Base-by-base conservation (phyloP, 2,888 invertebrate genomes). In the Emesis furor region DNA sequence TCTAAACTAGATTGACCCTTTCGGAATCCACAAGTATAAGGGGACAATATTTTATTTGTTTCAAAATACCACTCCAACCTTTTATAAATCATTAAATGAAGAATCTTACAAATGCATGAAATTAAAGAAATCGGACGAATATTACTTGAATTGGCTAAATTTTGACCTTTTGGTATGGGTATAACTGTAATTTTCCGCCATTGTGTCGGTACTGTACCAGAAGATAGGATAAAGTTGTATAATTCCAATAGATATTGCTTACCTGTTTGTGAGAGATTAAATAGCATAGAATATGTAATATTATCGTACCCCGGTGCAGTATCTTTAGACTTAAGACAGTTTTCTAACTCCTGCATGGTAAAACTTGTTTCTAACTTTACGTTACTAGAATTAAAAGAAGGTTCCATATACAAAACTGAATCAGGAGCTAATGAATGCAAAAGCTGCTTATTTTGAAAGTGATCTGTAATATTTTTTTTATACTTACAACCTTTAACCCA, bases 21-120 rank as follows among this genome's bases (percentile, higher is more conserved):
- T 17, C 88, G 72, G 73, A 88, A 88, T 0, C 88, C 88, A 14
- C 74, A 17, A 35, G 77, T 74, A 3, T 75, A 32, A 10, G 78
- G 76, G 0, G 83, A 74, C 46, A 86, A 82, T 10, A 68, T 24
- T 12, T 5, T 46, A 6, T 81, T 30, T 65, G 74, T 81, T 73
- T 89, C 87, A n/a, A 84, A 73, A 51, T 74, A 83, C 87, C 88
- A 89, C 67, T 88, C 86, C 72, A 87, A 77, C n/a, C 84, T 68
- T 55, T 82, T 85, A 46, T 77, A 76, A n/a, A 87, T 7, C 46
- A 89, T 88, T 3, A 75, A 55, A 32, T 89, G 86, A 69, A 89
- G 84, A 46, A 84, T 82, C 73, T 87, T 88, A 14, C 85, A 88
- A 8, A 85, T 12, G 68, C 89, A 89, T 17, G 86, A 83, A 10